Percentiles rank a stretch among this genome's conserved stretches.
These are phyloP conservation scores for Eilema caniola DNA, from an alignment of 2,888 invertebrate genomes.

Conservation along the genomic window DNA sequence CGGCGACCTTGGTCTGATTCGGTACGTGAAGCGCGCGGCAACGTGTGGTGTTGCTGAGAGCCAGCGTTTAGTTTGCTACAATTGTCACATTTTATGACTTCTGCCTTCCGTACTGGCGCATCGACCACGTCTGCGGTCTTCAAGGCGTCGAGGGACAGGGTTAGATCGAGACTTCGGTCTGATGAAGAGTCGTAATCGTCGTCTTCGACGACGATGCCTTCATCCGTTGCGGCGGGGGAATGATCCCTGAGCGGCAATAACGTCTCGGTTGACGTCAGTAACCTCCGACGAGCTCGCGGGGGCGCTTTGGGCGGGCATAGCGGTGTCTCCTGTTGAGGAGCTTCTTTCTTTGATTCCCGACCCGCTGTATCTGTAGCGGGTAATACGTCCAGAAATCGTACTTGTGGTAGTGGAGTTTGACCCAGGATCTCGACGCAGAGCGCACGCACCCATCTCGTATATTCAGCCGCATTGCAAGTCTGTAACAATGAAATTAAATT, in stretches of 20 bases:
- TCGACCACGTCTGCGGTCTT: slow-evolving; percentile 79
- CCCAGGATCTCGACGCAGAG: slow-evolving; percentile 91
- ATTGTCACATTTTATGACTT: slow-evolving; percentile 81
- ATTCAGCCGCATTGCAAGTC: slow-evolving; percentile 90
- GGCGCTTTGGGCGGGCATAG: slow-evolving; percentile 77
- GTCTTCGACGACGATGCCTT: slow-evolving; percentile 85
- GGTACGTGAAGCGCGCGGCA: slow-evolving; percentile 78
- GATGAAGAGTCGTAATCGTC: slow-evolving; percentile 87
- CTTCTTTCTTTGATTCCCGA: slow-evolving; percentile 75
- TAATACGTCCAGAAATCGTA: slow-evolving; percentile 91
- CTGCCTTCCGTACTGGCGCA: slow-evolving; percentile 77
- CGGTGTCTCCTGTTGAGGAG: slow-evolving; percentile 70
- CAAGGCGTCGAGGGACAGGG: slow-evolving; percentile 83
- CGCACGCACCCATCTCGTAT: slow-evolving; percentile 91
- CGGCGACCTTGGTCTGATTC: slow-evolving; percentile 79
- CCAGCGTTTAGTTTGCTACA: slow-evolving; percentile 78
- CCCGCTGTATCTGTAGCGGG: slow-evolving; percentile 86
- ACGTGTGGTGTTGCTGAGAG: slow-evolving; percentile 74
- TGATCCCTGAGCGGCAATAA: slow-evolving; percentile 76
- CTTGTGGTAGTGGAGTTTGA: slow-evolving; percentile 91
- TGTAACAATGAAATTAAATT: slow-evolving; percentile 79
- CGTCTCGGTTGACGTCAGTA: slow-evolving; percentile 77
- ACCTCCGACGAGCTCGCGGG: slow-evolving; percentile 79
- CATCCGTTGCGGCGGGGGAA: slow-evolving; percentile 83
- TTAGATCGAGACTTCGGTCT: slow-evolving; percentile 85